Conservation (phyloP, 2,797 vertebrate genomes). For the Borostomias antarcticus region DNA sequence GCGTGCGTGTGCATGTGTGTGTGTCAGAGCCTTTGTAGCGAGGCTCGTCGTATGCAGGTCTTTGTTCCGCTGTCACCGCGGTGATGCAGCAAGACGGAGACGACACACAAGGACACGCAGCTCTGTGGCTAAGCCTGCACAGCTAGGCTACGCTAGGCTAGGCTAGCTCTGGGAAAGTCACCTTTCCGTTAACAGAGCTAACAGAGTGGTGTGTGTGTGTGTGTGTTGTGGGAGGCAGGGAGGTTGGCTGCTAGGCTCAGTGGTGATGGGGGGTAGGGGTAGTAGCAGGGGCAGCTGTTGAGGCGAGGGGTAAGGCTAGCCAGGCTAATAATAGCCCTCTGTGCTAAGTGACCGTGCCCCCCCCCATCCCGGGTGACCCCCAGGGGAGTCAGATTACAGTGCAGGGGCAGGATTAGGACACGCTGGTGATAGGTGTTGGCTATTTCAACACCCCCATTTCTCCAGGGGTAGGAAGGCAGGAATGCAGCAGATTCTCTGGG, state of each 20-base stretch:
- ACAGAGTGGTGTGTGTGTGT: conserved; percentile 35
- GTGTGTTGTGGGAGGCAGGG: conserved; percentile 41
- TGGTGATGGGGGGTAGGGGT: not conserved
- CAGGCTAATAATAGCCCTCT: conserved; percentile 66
- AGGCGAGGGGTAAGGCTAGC: conserved; percentile 44
- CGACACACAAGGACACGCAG: conserved; percentile 65
- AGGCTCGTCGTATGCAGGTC: conserved; percentile 57
- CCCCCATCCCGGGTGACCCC: conserved; percentile 46
- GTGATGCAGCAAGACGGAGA: conserved; percentile 60
- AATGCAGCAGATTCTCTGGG: not conserved
- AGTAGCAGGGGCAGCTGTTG: conserved; percentile 62
- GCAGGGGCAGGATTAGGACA: conserved; percentile 48
- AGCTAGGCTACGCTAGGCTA: conserved; percentile 45
- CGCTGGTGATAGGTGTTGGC: conserved; percentile 48
- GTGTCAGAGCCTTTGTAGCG: not conserved
- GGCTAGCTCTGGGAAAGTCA: conserved; percentile 52
- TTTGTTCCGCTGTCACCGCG: conserved; percentile 64
- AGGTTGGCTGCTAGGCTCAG: conserved; percentile 40
- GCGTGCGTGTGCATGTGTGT: too few species aligned
- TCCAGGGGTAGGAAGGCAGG: not conserved
- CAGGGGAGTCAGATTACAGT: conserved; percentile 56
- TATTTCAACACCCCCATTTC: conserved; percentile 33
- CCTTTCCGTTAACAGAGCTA: conserved; percentile 40
- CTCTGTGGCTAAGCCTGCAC: not conserved
- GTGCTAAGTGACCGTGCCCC: conserved; percentile 44